Conservation (phyloP, 2,888 invertebrate genomes). For the Pogonocherus hispidulus region DNA sequence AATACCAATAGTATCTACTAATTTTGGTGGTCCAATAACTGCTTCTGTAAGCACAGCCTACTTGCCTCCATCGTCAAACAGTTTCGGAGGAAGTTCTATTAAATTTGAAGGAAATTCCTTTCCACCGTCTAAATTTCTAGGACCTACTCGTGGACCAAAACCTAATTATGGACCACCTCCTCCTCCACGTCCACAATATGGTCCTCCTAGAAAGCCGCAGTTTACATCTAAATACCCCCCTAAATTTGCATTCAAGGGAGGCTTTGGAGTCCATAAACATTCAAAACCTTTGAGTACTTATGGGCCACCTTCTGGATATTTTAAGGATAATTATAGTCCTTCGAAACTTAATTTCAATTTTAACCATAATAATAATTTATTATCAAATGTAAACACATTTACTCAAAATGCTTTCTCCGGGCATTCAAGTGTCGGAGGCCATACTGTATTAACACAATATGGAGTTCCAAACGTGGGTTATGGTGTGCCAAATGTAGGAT, state of each 20-base stretch:
- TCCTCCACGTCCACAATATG: slow-evolving; percentile 61
- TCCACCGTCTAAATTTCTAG: slow-evolving; percentile 63
- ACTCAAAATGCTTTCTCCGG: slow-evolving; percentile 25
- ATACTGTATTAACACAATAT: slow-evolving; percentile 30
- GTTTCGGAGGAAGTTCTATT: slow-evolving; percentile 36
- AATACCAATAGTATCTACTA: slow-evolving; percentile 53
- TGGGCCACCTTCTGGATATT: slow-evolving; percentile 56
- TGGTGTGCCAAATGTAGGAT: slow-evolving; percentile 15
- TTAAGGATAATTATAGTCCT: slow-evolving; percentile 49
- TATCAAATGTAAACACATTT: slow-evolving; percentile 27
- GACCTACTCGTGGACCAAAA: slow-evolving; percentile 66
- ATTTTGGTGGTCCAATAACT: slow-evolving; percentile 48
- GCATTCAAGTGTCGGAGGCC: slow-evolving; percentile 14
- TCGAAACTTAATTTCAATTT: slow-evolving; percentile 46
- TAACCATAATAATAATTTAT: slow-evolving; percentile 31
- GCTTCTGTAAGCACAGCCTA: slow-evolving; percentile 16
- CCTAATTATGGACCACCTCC: slow-evolving; percentile 69
- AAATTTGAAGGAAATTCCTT: slow-evolving; percentile 42
- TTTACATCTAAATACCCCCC: slow-evolving; percentile 59
- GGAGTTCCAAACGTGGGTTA: slow-evolving; percentile 32
- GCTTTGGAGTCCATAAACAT: slow-evolving; percentile 57
- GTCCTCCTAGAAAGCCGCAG: slow-evolving; percentile 58
- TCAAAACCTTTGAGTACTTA: slow-evolving; percentile 57
- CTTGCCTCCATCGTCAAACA: slow-evolving; percentile 25
- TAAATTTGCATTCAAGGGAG: slow-evolving; percentile 64